Evolutionary conservation across 2,888 invertebrate species (phyloP).

Genomic region (Stenodema calcarata): DNA sequence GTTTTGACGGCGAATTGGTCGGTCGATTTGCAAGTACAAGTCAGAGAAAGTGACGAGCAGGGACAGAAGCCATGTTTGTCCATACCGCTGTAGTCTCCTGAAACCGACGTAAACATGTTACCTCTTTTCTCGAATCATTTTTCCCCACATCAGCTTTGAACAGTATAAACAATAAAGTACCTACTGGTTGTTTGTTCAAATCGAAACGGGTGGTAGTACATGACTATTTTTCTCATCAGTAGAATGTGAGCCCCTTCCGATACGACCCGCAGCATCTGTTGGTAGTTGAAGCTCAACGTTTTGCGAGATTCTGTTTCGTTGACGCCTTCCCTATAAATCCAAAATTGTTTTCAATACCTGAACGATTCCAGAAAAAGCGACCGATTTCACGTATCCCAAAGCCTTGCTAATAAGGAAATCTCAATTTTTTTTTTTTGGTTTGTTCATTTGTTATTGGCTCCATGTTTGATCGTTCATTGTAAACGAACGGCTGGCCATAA

Average conservation of each 20-base stretch:
- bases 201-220: background rate
- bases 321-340: background rate
- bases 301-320: background rate
- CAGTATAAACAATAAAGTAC: background rate
- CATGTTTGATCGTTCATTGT: too few relatives aligned
- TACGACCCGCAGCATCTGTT: constrained; percentile 19
- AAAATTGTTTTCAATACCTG: background rate
- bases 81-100: background rate
- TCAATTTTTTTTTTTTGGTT: too few relatives aligned
- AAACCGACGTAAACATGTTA: background rate
- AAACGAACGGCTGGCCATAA: too few relatives aligned
- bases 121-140: too few relatives aligned
- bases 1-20: background rate
- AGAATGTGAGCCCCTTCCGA: constrained; percentile 26
- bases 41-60: background rate
- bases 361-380: too few relatives aligned
- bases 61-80: background rate
- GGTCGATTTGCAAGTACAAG: background rate
- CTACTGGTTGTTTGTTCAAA: background rate
- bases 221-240: constrained; percentile 34
- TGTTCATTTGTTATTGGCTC: too few relatives aligned
- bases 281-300: background rate
- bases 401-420: too few relatives aligned
- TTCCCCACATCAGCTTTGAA: too few relatives aligned
- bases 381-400: too few relatives aligned